Conservation (phyloP, 92 coral and sea anemone species). For the Chrysogorgia sp. region DNA sequence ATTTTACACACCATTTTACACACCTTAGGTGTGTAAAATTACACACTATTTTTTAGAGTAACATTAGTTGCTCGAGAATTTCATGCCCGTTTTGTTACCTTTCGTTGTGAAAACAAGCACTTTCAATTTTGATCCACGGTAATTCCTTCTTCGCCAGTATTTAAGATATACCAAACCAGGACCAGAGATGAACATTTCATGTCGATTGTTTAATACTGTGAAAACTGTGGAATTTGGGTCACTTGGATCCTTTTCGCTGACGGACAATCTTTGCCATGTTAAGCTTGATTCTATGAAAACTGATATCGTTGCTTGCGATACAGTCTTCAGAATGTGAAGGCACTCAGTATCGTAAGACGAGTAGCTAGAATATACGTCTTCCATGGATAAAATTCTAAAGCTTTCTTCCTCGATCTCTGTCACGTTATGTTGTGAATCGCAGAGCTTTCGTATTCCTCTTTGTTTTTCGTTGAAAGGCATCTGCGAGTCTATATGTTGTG, state of each 20-base stretch:
- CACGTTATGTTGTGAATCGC: background rate
- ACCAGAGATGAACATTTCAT: conserved; percentile 5
- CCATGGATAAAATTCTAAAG: background rate
- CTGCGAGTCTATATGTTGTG: background rate
- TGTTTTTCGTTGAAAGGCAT: background rate
- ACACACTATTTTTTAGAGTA: too few species aligned
- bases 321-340: background rate
- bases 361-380: background rate
- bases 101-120: background rate
- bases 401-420: background rate
- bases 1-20: too few species aligned
- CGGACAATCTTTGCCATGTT: background rate
- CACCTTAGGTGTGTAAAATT: too few species aligned
- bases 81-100: conserved; percentile 17
- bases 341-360: background rate
- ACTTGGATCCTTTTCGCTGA: background rate
- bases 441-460: background rate
- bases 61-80: too few species aligned
- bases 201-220: background rate
- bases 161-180: background rate
- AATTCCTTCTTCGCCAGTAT: conserved; percentile 1
- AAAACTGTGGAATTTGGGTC: background rate
- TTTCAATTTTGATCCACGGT: background rate
- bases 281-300: background rate
- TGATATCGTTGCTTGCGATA: background rate